These are phyloP conservation scores for Coenobita brevimanus DNA, from an alignment of 1,140 invertebrate genomes.

Conservation along the genomic window DNA sequence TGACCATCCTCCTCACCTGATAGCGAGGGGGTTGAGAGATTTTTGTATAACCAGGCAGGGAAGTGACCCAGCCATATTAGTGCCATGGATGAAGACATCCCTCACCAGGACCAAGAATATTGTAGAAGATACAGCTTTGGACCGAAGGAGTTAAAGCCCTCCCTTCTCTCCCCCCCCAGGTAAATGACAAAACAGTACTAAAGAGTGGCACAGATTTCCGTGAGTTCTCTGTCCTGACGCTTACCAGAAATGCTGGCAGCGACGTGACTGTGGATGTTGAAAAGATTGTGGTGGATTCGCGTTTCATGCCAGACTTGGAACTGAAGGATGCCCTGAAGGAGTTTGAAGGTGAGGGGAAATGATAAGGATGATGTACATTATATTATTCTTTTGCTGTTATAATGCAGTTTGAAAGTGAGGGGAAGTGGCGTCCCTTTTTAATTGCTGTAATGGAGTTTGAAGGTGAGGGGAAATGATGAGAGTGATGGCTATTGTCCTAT, in stretches of 20 bases:
- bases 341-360: constrained; percentile 74
- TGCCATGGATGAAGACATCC: too few species aligned
- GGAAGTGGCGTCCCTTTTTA: too few species aligned
- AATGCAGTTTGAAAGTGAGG: too few species aligned
- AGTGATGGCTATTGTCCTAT: background rate
- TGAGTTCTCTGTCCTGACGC: constrained; percentile 86
- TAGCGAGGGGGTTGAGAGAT: too few species aligned
- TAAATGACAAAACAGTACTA: constrained; percentile 87
- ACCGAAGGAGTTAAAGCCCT: background rate
- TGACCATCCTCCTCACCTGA: too few species aligned
- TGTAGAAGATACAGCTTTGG: background rate
- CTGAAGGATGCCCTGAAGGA: constrained; percentile 82
- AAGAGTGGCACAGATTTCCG: constrained; percentile 95
- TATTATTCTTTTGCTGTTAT: background rate
- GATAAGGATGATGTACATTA: background rate
- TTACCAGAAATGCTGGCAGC: constrained; percentile 78
- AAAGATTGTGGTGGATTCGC: constrained; percentile 83
- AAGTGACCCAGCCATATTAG: too few species aligned
- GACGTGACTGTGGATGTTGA: constrained; percentile 80
- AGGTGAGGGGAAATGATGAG: constrained; percentile 27
- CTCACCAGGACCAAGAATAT: too few species aligned
- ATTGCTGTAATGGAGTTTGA: constrained; percentile 81
- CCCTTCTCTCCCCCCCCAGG: constrained; percentile 73
- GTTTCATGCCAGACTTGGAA: constrained; percentile 82
- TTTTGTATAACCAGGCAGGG: too few species aligned